Evolutionary conservation across 2,888 invertebrate genomes (phyloP), one percentile per base, ranked within the genome.

Genomic region (Machimus rusticus): DNA sequence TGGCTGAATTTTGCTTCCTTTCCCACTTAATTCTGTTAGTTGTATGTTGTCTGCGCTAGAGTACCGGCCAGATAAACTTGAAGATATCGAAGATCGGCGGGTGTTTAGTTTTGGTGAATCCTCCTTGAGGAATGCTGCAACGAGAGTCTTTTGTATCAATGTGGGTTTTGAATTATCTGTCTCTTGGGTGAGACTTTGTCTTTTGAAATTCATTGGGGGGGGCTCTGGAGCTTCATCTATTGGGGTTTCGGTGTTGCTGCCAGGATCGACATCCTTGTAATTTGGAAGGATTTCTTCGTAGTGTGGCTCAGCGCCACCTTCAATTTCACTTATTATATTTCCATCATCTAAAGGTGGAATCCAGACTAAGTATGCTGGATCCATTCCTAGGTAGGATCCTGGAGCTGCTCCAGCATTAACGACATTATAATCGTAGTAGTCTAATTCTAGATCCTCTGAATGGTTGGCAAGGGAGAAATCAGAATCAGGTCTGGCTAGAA

Each of bases 351-450:
- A 93, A 0, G 97, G 97, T 6, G 97, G 97, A 89, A 97, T 97
- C 97, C 97, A 97, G 0, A 97, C 96, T 77, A 97, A 93, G 91
- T 97, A 97, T 0, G 97, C 97, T 0, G 97, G 97, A 92, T 97
- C 97, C 97, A 97, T 97, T 79, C 97, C 97, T 87, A 97, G 93
- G 91, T 97, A 97, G 0, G 97, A 97, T 28, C 97, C 97, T 1
- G 97, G 97, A 16, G 96, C 97, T 9, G 96, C 96, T 88, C 96
- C 96, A 0, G 95, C 95, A 91, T 97, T 97, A 82, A 96, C 95
- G 8, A 97, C 97, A 93, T 97, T 97, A 90, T 97, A 97, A 91
- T 97, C 97, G 91, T 97, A 97, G 90, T 97, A 97, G 91, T 97
- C 97, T 89, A 97, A 94, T 92, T 97, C 97, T 90, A 97, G 94